Evolutionary conservation across 2,797 vertebrate genomes (phyloP), one percentile per base, ranked within the genome.

Genomic region (Lacerta viridis): DNA sequence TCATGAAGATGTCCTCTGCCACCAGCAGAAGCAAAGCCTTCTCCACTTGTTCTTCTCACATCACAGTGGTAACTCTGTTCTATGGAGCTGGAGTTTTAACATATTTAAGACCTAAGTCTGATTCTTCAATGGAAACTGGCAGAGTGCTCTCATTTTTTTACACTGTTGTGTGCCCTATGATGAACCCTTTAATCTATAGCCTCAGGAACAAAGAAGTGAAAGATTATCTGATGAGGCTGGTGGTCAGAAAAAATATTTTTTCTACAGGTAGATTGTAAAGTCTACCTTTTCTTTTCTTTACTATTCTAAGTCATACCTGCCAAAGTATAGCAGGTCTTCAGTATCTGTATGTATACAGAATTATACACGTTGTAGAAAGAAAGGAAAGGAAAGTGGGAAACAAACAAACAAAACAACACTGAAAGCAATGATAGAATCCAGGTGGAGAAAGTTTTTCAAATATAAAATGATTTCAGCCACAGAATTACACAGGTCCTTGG

Each of bases 121-220:
- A 86, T 29, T 89, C 90, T 7, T 83, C 41, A 23, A 68, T 55
- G 1, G 39, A 79, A 61, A 80, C 83, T 23, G 92, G 95, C 74
- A 95, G 95, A 88, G 91, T 93, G 75, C 91, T 95, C 20, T 85
- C 94, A 43, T 80, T 95, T 80, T 68, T 95, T 61, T 95, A 95
- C 88, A 46, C 84, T 25, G 93, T 92, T 27, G 85, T 95, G 69
- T 94, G 87, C 1, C 93, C 96, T 50, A 91, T 94, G 86, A 72
- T 96, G 39, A 96, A 96, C 83, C 94, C 94, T 76, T 87, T 96
- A 13, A 94, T 96, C 79, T 95, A 95, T 27, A 96, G 93, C 76
- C 66, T 96, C 86, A 23, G 89, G 50, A 96, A 96, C 75, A 95
- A 95, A 76, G 92, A 96, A 39, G 92, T 95, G 5, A 96, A 94